These are phyloP conservation scores for Orgyia antiqua DNA, from an alignment of 2,888 invertebrate species.

Conservation along the genomic window DNA sequence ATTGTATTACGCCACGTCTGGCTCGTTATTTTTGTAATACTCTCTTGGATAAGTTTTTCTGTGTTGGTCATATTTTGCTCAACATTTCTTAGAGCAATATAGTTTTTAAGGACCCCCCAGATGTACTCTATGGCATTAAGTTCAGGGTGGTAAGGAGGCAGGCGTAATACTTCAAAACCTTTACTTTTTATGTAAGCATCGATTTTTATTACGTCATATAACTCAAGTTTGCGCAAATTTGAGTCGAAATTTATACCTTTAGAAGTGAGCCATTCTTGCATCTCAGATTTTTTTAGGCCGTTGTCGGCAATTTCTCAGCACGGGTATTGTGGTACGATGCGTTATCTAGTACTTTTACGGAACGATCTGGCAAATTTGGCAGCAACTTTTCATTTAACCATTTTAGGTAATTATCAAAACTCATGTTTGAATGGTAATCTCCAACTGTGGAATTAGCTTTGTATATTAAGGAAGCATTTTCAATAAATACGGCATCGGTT, in stretches of 20 bases:
- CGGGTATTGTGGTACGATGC: slow-evolving; percentile 15
- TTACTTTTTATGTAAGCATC: slow-evolving; percentile 7
- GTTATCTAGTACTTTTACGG: slow-evolving; percentile 20
- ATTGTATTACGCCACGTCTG: slow-evolving; percentile 3
- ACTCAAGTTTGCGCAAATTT: slow-evolving; percentile 4
- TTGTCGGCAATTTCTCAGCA: slow-evolving; percentile 11
- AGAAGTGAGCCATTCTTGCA: slow-evolving; percentile 19
- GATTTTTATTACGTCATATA: slow-evolving; percentile 14
- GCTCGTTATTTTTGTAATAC: slow-evolving; percentile 1
- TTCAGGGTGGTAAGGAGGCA: slow-evolving; percentile 12
- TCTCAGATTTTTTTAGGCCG: slow-evolving; percentile 10
- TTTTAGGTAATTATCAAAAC: slow-evolving; percentile 20
- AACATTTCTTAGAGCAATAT: slow-evolving; percentile 10
- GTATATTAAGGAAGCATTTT: slow-evolving; percentile 21
- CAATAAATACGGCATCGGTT: slow-evolving; percentile 19
- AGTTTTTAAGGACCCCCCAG: slow-evolving; percentile 11
- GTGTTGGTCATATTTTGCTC: slow-evolving; percentile 11
- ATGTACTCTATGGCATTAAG: slow-evolving; percentile 17
- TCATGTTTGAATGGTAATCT: slow-evolving; percentile 23
- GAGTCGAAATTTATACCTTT: slow-evolving; percentile 6
- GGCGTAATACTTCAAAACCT: slow-evolving; percentile 4
- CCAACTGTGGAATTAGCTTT: slow-evolving; percentile 17
- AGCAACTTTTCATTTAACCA: slow-evolving; percentile 25
- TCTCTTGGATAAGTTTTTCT: slow-evolving; percentile 2
- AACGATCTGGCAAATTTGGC: slow-evolving; percentile 17